These are phyloP conservation scores for Onychomys leucogaster DNA, from an alignment of 2,797 vertebrate species.

Conservation along the genomic window DNA sequence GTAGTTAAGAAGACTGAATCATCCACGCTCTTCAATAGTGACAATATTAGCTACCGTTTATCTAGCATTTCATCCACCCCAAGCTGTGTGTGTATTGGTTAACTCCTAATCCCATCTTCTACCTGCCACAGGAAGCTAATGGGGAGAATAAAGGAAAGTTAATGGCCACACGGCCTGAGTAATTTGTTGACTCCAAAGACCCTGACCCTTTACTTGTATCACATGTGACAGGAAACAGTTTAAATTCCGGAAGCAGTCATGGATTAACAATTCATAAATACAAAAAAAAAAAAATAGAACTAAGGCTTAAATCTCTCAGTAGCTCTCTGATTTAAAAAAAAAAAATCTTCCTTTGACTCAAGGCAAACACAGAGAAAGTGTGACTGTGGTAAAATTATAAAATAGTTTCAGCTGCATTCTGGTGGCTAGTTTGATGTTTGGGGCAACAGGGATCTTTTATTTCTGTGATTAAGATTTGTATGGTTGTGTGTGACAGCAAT, in stretches of 20 bases:
- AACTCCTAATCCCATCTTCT: not conserved
- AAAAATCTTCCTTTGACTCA: not conserved
- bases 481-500: not conserved
- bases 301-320: not conserved
- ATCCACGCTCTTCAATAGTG: not conserved
- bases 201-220: not conserved
- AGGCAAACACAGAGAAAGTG: not conserved
- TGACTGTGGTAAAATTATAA: not conserved
- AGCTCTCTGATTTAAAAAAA: not conserved
- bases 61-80: not conserved
- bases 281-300: not conserved
- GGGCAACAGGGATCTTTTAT: not conserved
- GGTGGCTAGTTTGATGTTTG: not conserved
- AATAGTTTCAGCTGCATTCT: not conserved
- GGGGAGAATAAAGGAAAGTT: not conserved
- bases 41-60: not conserved
- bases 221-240: not conserved
- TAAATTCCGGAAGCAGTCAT: not conserved
- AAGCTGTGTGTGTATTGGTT: not conserved
- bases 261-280: constrained; percentile 6
- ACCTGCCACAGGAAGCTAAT: not conserved
- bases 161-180: not conserved
- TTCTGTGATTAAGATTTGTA: not conserved
- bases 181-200: not conserved
- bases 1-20: not conserved